A percentile compares a stretch with the other conserved stretches of the same genome.
These are phyloP conservation scores for Achatina immaculata DNA, from an alignment of 1,140 invertebrate genomes.

Conservation along the genomic window DNA sequence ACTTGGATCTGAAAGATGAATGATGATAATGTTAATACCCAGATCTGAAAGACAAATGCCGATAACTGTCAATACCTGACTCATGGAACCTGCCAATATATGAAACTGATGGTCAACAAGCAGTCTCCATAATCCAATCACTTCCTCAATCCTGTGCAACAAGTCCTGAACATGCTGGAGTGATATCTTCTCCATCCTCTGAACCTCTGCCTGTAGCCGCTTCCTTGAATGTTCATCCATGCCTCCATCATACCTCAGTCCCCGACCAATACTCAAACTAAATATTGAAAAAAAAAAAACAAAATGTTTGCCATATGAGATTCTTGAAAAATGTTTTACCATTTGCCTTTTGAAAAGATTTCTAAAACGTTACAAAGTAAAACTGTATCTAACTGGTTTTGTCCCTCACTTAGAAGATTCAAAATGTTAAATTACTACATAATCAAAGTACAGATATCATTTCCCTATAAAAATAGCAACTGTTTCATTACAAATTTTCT, in stretches of 20 bases:
- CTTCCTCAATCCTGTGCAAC: slow-evolving; percentile 86
- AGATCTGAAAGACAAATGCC: too few species aligned
- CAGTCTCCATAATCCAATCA: slow-evolving; percentile 93
- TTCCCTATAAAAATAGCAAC: too few species aligned
- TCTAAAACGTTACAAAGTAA: too few species aligned
- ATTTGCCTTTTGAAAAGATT: not conserved
- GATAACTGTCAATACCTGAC: too few species aligned
- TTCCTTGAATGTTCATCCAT: slow-evolving; percentile 65
- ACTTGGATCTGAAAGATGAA: too few species aligned
- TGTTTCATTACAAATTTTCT: too few species aligned
- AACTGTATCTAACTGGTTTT: too few species aligned
- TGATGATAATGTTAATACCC: too few species aligned
- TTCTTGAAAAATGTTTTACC: not conserved
- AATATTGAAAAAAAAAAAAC: not conserved
- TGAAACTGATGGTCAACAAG: slow-evolving; percentile 94
- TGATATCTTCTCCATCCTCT: slow-evolving; percentile 78
- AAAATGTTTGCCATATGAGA: not conserved
- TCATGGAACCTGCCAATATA: slow-evolving; percentile 77
- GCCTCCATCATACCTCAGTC: slow-evolving; percentile 41
- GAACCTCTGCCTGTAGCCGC: slow-evolving; percentile 68
- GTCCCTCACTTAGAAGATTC: too few species aligned
- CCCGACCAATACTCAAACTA: slow-evolving; percentile 26
- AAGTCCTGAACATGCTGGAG: slow-evolving; percentile 83
- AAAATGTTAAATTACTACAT: too few species aligned
- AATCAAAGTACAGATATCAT: too few species aligned